A percentile compares a stretch with the other conserved stretches of the same genome.
These are phyloP conservation scores for Drosophila nigritarsus DNA, from an alignment of 2,888 invertebrate species.

Conservation along the genomic window DNA sequence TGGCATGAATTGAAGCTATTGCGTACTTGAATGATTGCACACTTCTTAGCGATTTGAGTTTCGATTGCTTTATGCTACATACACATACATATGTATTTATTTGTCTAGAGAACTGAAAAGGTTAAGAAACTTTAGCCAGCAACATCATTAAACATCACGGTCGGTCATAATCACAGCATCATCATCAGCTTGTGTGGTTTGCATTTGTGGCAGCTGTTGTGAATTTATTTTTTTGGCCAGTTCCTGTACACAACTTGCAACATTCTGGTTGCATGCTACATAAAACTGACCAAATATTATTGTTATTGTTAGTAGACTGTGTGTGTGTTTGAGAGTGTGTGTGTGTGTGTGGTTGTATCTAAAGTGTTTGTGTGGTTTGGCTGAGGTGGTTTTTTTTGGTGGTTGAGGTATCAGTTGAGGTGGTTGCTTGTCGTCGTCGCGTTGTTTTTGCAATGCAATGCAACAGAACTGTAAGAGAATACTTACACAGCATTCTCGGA, in stretches of 20 bases:
- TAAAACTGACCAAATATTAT: slow-evolving; percentile 36
- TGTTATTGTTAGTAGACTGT: slow-evolving; percentile 24
- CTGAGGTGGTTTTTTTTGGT: slow-evolving; percentile 59
- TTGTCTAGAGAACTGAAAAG: slow-evolving; percentile 13
- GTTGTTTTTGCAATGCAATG: slow-evolving; percentile 35
- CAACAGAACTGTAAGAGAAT: slow-evolving; percentile 83
- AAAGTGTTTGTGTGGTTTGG: slow-evolving; percentile 58
- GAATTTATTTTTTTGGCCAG: slow-evolving; percentile 12
- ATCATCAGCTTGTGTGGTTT: slow-evolving; percentile 35
- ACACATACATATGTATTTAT: slow-evolving; percentile 1
- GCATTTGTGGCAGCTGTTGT: slow-evolving; percentile 35
- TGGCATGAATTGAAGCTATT: slow-evolving; percentile 45
- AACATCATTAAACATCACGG: slow-evolving; percentile 48
- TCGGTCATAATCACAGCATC: slow-evolving; percentile 57
- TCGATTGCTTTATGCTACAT: slow-evolving; percentile 4
- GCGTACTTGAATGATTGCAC: slow-evolving; percentile 36
- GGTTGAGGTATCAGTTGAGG: slow-evolving; percentile 75
- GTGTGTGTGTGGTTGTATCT: slow-evolving; percentile 20
- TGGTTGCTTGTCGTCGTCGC: slow-evolving; percentile 61
- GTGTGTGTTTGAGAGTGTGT: slow-evolving; percentile 28
- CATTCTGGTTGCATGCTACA: slow-evolving; percentile 13
- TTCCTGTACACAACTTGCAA: slow-evolving; percentile 15
- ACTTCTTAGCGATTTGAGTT: slow-evolving; percentile 8
- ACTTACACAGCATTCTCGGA: slow-evolving; percentile 98
- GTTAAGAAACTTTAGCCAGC: slow-evolving; percentile 16